Evolutionary conservation across 2,797 vertebrate genomes (phyloP).

Genomic region (Tadarida brasiliensis): DNA sequence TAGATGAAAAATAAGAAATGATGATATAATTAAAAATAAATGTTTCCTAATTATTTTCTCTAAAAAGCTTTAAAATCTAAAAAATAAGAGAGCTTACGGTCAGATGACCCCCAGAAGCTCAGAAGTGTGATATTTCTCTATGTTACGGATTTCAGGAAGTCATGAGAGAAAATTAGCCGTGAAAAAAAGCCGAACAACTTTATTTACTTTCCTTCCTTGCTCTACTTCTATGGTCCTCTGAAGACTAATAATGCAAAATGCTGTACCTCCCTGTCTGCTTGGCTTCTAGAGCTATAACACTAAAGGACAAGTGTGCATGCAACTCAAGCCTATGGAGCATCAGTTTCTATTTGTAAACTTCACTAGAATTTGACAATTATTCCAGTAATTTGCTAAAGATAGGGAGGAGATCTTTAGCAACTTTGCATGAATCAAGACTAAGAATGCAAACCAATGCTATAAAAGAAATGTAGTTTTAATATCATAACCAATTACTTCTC

Average conservation of each 20-base stretch:
- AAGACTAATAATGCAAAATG: constrained; percentile 57
- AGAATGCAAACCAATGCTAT: constrained; percentile 22
- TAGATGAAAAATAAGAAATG: neutral
- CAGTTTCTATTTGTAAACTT: constrained; percentile 60
- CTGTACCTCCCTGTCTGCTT: neutral
- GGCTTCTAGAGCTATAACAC: neutral
- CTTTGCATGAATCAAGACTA: neutral
- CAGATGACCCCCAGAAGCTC: neutral
- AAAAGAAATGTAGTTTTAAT: constrained; percentile 51
- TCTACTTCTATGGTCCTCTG: constrained; percentile 9
- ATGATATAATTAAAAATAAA: neutral
- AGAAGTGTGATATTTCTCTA: neutral
- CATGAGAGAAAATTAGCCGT: neutral
- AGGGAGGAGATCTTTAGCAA: neutral
- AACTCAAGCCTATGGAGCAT: constrained; percentile 14
- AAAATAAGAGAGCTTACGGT: neutral
- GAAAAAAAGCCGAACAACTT: neutral
- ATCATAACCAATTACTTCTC: neutral
- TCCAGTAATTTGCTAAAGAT: neutral
- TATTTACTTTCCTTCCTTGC: constrained; percentile 28
- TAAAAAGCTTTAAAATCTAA: constrained; percentile 35
- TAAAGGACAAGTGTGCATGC: neutral
- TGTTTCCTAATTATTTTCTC: neutral
- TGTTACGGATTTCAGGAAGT: constrained; percentile 16
- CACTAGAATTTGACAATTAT: constrained; percentile 33